Percentiles rank a stretch among this genome's conserved stretches.
These are phyloP conservation scores for Danionella dracula DNA, from an alignment of 2,797 vertebrate species.

Conservation along the genomic window DNA sequence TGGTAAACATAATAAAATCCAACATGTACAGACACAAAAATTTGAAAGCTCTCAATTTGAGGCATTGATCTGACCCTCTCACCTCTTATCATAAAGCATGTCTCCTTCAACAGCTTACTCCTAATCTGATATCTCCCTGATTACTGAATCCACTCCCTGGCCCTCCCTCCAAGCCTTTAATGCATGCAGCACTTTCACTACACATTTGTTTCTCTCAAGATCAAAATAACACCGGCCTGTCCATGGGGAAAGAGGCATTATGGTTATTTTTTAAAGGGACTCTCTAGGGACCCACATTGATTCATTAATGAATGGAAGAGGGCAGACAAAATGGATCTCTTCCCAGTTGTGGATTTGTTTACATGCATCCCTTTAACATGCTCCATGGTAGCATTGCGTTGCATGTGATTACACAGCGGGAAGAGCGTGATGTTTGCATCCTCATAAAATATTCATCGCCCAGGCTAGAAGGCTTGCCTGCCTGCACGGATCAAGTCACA, in stretches of 20 bases:
- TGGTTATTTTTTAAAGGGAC: conserved; percentile 52
- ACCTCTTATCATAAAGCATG: conserved; percentile 49
- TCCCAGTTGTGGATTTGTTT: conserved; percentile 65
- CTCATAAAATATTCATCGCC: conserved; percentile 77
- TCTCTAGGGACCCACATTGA: conserved; percentile 68
- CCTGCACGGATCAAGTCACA: conserved; percentile 55
- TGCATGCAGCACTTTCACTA: conserved; percentile 47
- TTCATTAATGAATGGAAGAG: conserved; percentile 72
- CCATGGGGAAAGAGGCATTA: conserved; percentile 44
- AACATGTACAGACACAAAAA: conserved; percentile 34
- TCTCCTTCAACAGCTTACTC: conserved; percentile 43
- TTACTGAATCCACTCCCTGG: conserved; percentile 45
- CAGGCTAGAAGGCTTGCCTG: conserved; percentile 59
- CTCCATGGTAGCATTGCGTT: conserved; percentile 61
- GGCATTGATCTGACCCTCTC: conserved; percentile 48
- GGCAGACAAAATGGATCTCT: conserved; percentile 67
- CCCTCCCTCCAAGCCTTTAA: conserved; percentile 54
- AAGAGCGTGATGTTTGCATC: conserved; percentile 70
- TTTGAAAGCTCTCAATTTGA: conserved; percentile 41
- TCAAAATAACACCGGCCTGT: conserved; percentile 56
- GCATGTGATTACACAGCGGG: conserved; percentile 73
- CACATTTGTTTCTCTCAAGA: conserved; percentile 62
- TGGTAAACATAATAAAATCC: conserved; percentile 23
- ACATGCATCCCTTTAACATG: conserved; percentile 68
- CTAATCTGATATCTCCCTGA: conserved; percentile 52